Conservation (phyloP, 2,888 invertebrate species). For the Dinocampus coccinellae region DNA sequence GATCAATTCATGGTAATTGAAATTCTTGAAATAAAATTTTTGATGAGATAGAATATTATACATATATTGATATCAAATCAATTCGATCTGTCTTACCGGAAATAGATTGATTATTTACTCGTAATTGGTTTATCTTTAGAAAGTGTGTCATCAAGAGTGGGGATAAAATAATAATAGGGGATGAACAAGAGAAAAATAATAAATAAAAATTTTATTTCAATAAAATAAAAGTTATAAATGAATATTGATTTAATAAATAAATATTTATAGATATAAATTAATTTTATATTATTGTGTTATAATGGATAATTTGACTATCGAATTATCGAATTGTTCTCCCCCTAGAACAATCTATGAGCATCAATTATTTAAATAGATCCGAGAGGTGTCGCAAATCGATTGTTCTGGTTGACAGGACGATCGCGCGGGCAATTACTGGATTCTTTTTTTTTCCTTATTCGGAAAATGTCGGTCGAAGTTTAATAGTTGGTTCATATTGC, state of each 20-base stretch:
- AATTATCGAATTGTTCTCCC: background rate
- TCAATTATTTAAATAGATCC: background rate
- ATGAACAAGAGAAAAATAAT: background rate
- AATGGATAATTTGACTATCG: background rate
- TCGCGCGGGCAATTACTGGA: background rate
- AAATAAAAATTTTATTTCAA: too few species aligned
- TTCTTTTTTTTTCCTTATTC: constrained; percentile 3
- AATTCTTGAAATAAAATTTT: background rate
- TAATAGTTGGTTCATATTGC: background rate
- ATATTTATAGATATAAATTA: too few species aligned
- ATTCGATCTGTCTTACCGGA: background rate
- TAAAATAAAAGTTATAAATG: too few species aligned
- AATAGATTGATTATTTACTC: constrained; percentile 1
- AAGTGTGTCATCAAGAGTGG: background rate
- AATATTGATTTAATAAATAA: too few species aligned
- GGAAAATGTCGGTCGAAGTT: background rate
- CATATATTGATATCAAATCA: too few species aligned
- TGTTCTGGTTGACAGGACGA: constrained; percentile 25
- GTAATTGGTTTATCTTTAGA: background rate
- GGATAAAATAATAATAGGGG: background rate
- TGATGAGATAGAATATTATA: too few species aligned
- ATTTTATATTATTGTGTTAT: too few species aligned
- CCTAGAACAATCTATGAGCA: background rate
- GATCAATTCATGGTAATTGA: constrained; percentile 10
- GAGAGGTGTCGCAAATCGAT: constrained; percentile 34